A percentile compares a stretch with the other conserved stretches of the same genome.
phyloP scores from a whole-genome alignment of 2,113 vertebrate genomes.

The Cyanoramphus novaezelandiae region DNA sequence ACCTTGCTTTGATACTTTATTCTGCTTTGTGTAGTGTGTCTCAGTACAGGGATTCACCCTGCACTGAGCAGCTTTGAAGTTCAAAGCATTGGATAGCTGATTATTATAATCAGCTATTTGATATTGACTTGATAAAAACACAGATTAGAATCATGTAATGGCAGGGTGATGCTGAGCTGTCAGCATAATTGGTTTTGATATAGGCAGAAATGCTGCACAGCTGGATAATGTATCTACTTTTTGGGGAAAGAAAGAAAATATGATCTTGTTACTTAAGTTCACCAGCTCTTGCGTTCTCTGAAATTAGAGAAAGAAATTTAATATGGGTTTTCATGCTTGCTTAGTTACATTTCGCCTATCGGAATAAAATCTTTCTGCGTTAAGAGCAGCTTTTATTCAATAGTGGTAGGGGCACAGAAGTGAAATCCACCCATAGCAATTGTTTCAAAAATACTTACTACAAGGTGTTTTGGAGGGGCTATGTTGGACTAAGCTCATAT shows the following conservation, averaged over 20 bases:
- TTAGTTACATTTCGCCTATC: background rate
- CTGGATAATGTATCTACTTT: background rate
- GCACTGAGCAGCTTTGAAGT: background rate
- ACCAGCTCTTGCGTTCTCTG: background rate
- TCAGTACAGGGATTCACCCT: background rate
- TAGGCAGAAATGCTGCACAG: background rate
- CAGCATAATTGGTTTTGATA: background rate
- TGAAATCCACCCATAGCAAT: background rate
- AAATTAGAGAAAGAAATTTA: background rate
- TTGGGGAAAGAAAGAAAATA: background rate
- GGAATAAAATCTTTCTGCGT: background rate
- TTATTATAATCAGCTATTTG: background rate
- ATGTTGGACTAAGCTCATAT: background rate
- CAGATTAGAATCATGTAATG: background rate
- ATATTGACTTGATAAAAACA: background rate
- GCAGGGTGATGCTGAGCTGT: background rate
- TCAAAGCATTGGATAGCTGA: background rate
- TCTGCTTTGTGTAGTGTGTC: background rate
- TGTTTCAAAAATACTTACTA: background rate
- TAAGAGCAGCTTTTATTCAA: background rate
- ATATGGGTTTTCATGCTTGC: background rate
- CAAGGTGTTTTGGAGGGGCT: fast-evolving
- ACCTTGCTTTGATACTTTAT: background rate
- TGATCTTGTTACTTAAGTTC: background rate
- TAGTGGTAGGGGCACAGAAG: background rate